Evolutionary conservation across 2,797 vertebrate species (phyloP), one percentile per base, ranked within the genome.

Genomic region (Coendou prehensilis): DNA sequence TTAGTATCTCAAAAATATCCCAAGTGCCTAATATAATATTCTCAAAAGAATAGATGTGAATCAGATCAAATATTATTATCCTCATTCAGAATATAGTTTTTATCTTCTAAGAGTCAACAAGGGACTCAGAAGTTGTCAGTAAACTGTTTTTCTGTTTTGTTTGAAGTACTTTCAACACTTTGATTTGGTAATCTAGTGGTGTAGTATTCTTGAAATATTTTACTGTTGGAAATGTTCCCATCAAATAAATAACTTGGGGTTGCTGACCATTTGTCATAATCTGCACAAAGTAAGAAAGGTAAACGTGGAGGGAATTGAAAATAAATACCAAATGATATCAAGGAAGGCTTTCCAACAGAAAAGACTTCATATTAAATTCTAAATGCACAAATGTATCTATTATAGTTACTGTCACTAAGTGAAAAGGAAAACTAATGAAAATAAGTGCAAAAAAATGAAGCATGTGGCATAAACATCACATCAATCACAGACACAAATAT

Each of bases 101-200:
- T 92, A 97, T 75, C 57, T 26, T 63, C 33, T 63, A 61, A 14
- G 64, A 96, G 59, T 91, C 87, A 93, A 76, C 10, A 78, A 79
- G 5, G 18, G 10, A 63, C 73, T 88, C 81, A 64, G 37, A 91
- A 81, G 6, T 76, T 92, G 52, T 95, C 59, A 79, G 80, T 88
- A 95, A 95, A 61, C 45, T n/a, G 20, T 87, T 50, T 61, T 91
- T 94, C 88, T 88, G 11, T 81, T 95, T 91, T 73, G 22, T 92
- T 89, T 94, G 73, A 96, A 96, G 71, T 23, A 61, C 45, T 95
- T 95, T 95, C 56, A 95, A 79, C 28, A 73, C 14, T 87, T 81
- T 67, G n/a, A 87, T 81, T 95, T 97, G 28, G 93, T 95, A 89
- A 96, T 91, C 59, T 73, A 63, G 64, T 30, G 79, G 17, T 63